Evolutionary conservation across 2,113 vertebrate genomes (phyloP).

Genomic region (Regulus satrapa): DNA sequence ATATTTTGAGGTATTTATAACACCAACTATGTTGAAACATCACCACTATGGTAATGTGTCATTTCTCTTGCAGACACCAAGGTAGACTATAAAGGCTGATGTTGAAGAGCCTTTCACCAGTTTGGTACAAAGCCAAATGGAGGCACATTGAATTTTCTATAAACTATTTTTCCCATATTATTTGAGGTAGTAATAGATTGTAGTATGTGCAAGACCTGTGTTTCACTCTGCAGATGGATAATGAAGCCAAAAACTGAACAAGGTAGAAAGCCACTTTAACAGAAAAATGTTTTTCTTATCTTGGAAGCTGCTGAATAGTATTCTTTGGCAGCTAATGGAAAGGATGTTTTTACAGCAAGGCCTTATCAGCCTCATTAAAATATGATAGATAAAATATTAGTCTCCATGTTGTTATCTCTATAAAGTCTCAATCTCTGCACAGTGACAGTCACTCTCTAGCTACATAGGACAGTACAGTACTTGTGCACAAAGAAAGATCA

Average conservation of each 20-base stretch:
- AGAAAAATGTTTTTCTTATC: not conserved
- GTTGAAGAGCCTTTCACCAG: not conserved
- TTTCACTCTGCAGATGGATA: not conserved
- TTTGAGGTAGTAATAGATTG: not conserved
- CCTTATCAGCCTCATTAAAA: not conserved
- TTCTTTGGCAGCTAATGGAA: not conserved
- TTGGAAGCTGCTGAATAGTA: not conserved
- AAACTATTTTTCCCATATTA: not conserved
- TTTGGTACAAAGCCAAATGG: not conserved
- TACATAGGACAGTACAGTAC: not conserved
- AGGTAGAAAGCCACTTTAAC: not conserved
- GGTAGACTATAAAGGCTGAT: not conserved
- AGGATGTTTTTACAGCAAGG: not conserved
- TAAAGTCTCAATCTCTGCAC: not conserved
- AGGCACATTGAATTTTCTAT: not conserved
- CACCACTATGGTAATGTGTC: not conserved
- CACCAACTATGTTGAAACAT: not conserved
- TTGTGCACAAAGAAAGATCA: not conserved
- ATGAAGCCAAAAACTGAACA: not conserved
- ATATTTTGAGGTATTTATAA: not conserved
- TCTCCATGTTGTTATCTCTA: not conserved
- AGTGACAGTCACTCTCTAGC: not conserved
- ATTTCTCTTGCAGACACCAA: not conserved
- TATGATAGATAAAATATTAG: not conserved
- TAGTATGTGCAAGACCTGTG: not conserved